Evolutionary conservation across 2,888 invertebrate genomes (phyloP).

Genomic region (Ischnus inquisitorius): DNA sequence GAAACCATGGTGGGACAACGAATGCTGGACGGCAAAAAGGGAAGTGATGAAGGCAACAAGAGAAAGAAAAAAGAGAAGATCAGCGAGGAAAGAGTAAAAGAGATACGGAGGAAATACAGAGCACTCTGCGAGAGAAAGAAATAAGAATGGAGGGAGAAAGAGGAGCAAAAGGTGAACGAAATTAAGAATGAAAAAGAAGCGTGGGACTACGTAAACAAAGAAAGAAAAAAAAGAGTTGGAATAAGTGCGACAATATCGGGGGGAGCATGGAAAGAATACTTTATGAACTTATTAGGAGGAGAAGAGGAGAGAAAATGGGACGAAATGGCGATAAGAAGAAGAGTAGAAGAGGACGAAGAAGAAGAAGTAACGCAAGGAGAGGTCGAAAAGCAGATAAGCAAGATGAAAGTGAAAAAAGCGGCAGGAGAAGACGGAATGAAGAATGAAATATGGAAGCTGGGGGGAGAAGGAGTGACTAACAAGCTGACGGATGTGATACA

Average conservation of each 20-base stretch:
- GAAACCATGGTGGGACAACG: conserved; percentile 10
- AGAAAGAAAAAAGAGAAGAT: not conserved
- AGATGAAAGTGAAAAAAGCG: conserved; percentile 34
- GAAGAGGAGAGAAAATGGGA: not conserved
- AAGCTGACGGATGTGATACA: not conserved
- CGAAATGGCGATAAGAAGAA: conserved; percentile 34
- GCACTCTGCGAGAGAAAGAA: not conserved
- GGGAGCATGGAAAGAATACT: conserved; percentile 10
- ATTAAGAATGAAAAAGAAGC: not conserved
- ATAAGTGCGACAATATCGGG: not conserved
- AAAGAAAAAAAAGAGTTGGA: not conserved
- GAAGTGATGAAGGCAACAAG: not conserved
- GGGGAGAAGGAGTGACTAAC: not conserved
- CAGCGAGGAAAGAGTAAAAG: conserved; percentile 19
- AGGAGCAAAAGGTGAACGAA: not conserved
- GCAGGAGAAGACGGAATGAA: conserved; percentile 30
- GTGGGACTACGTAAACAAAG: conserved; percentile 5
- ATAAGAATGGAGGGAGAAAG: not conserved
- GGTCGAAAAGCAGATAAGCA: conserved; percentile 21
- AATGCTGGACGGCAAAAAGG: conserved; percentile 17
- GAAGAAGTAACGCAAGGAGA: conserved; percentile 20
- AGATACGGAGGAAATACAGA: not conserved
- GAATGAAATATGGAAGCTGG: conserved; percentile 25
- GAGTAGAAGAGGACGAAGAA: not conserved
- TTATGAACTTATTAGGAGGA: conserved; percentile 14